A percentile compares a stretch with the other conserved stretches of the same genome.
Evolutionary conservation across 1,140 invertebrate genomes (phyloP).

Genomic region (Bactericera cockerelli): DNA sequence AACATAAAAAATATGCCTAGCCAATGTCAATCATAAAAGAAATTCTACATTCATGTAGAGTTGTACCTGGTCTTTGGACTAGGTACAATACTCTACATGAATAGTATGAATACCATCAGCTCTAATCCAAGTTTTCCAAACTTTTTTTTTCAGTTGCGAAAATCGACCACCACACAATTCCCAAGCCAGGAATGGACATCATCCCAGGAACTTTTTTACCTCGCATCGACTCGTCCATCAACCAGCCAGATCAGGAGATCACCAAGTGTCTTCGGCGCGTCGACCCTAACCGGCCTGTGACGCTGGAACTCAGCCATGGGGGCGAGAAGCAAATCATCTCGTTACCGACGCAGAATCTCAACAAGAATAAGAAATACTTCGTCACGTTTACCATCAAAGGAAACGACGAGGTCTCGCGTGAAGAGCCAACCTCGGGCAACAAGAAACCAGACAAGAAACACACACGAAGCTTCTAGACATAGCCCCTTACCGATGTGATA

Average conservation of each 20-base stretch:
- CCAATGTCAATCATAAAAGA: too few species aligned
- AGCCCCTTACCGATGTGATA: too few species aligned
- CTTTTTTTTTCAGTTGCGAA: conserved; percentile 43
- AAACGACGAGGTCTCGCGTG: conserved; percentile 3
- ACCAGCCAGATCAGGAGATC: conserved; percentile 14
- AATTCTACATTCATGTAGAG: too few species aligned
- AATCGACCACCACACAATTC: conserved; percentile 57
- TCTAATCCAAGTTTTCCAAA: too few species aligned
- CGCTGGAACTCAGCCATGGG: conserved; percentile 60
- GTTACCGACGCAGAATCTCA: conserved; percentile 63
- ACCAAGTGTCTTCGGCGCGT: conserved; percentile 25
- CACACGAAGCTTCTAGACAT: neutral
- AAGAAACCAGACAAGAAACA: neutral
- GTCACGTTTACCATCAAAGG: conserved; percentile 78
- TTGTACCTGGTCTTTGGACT: too few species aligned
- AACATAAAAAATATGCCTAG: too few species aligned
- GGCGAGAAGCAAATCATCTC: conserved; percentile 67
- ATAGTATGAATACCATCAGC: too few species aligned
- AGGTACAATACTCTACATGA: too few species aligned
- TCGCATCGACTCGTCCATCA: conserved; percentile 37
- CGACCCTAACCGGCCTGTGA: conserved; percentile 33
- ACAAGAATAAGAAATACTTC: conserved; percentile 75
- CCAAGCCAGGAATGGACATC: conserved; percentile 35
- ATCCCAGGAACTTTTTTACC: conserved; percentile 32
- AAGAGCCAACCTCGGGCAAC: neutral